phyloP scores from a whole-genome alignment of 2,888 invertebrate genomes.

The Zhengitettix transpicula region DNA sequence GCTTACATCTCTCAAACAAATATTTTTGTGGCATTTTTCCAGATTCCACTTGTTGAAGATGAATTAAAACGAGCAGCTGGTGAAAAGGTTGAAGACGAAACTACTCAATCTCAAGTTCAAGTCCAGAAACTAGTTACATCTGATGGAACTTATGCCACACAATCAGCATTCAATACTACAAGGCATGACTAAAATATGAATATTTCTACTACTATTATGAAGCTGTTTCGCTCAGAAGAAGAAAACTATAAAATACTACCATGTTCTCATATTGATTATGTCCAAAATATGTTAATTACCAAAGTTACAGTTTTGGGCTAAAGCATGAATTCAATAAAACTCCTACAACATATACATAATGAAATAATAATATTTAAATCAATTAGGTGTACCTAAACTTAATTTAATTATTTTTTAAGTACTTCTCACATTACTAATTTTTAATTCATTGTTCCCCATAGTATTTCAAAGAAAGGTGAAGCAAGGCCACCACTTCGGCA shows the following conservation, averaged over 20 bases:
- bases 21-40: conserved; percentile 1
- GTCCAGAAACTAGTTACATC: conserved; percentile 76
- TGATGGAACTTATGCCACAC: conserved; percentile 97
- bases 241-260: no score
- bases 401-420: not conserved
- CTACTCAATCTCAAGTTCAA: conserved; percentile 19
- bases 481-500: conserved; percentile 65
- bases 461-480: conserved; percentile 37
- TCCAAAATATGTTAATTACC: no score
- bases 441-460: conserved; percentile 1
- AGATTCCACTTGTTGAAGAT: conserved; percentile 42
- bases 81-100: conserved; percentile 38
- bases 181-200: conserved; percentile 26
- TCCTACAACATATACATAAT: no score
- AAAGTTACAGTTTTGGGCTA: no score
- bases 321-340: no score
- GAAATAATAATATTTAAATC: no score
- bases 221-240: no score
- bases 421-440: not conserved
- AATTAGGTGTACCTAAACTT: not conserved
- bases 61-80: conserved; percentile 55
- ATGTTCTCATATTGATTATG: no score
- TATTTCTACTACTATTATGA: no score
- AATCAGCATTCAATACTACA: conserved; percentile 84
- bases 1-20: no score